phyloP scores from a whole-genome alignment of 64 coral and sea anemone genomes.

The Catalaphyllia jardinei region DNA sequence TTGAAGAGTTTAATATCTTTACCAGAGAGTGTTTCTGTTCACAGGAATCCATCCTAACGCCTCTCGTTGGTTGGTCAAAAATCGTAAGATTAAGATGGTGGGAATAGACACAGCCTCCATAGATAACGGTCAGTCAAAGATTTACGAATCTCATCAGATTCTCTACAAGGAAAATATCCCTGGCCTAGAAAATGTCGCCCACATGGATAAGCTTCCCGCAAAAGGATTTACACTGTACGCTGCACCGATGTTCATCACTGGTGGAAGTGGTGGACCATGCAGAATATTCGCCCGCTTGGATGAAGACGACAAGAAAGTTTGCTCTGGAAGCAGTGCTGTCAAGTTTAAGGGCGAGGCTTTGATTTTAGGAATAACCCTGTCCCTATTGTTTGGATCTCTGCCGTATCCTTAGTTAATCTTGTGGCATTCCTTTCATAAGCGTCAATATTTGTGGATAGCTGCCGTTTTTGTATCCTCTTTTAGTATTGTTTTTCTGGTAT shows the following conservation, averaged over 20 bases:
- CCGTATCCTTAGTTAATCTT: not conserved
- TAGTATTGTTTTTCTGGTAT: too few species aligned
- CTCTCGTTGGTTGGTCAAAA: conserved; percentile 45
- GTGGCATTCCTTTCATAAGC: too few species aligned
- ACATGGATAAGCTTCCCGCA: conserved; percentile 62
- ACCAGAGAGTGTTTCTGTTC: too few species aligned
- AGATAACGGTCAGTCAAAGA: conserved; percentile 57
- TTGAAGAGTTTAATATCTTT: too few species aligned
- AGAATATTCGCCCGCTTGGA: conserved; percentile 58
- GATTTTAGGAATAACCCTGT: not conserved
- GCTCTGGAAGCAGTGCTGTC: not conserved
- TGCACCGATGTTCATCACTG: conserved; percentile 62
- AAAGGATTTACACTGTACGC: conserved; percentile 69
- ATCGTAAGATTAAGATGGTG: conserved; percentile 61
- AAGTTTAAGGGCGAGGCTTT: not conserved
- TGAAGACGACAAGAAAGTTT: not conserved
- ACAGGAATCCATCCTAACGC: conserved; percentile 53
- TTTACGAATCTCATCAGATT: conserved; percentile 44
- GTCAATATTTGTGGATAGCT: too few species aligned
- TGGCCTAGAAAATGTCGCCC: conserved; percentile 72
- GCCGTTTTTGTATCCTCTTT: too few species aligned
- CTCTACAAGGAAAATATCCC: conserved; percentile 46
- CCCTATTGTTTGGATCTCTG: not conserved
- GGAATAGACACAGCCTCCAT: conserved; percentile 62
- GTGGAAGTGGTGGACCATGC: conserved; percentile 68